A percentile compares a stretch with the other conserved stretches of the same genome.
phyloP scores from a whole-genome alignment of 2,888 invertebrate genomes.

The Abrostola tripartita region DNA sequence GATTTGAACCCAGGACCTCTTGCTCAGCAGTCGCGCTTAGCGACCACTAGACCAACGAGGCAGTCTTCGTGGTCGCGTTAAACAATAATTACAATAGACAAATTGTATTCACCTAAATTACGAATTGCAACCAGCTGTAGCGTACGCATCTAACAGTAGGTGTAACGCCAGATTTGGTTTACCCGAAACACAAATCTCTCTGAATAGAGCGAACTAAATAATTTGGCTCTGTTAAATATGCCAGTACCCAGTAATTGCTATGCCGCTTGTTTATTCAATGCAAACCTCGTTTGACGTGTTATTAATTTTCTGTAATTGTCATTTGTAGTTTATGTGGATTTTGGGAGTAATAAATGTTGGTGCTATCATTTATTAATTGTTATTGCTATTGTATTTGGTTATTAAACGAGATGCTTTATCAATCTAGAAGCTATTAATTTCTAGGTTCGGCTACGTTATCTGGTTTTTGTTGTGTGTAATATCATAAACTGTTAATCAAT shows the following conservation, averaged over 20 bases:
- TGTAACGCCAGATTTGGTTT: background rate
- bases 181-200: background rate
- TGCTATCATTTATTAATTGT: background rate
- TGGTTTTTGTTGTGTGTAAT: too few relatives aligned
- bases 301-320: constrained; percentile 9
- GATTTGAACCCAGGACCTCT: too few relatives aligned
- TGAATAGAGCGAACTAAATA: constrained; percentile 4
- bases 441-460: too few relatives aligned
- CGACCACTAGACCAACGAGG: too few relatives aligned
- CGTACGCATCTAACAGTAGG: too few relatives aligned
- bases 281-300: constrained; percentile 11
- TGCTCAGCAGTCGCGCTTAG: too few relatives aligned
- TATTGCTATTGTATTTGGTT: background rate
- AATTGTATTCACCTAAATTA: too few relatives aligned
- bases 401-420: background rate
- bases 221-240: constrained; percentile 4
- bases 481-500: too few relatives aligned
- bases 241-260: constrained; percentile 1
- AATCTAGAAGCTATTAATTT: background rate
- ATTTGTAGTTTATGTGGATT: constrained; percentile 4
- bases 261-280: constrained; percentile 10
- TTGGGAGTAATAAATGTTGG: background rate
- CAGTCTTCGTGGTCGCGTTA: too few relatives aligned
- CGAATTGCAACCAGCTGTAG: too few relatives aligned
- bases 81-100: too few relatives aligned